Conservation (phyloP, 2,797 vertebrate species). For the Trachurus trachurus region DNA sequence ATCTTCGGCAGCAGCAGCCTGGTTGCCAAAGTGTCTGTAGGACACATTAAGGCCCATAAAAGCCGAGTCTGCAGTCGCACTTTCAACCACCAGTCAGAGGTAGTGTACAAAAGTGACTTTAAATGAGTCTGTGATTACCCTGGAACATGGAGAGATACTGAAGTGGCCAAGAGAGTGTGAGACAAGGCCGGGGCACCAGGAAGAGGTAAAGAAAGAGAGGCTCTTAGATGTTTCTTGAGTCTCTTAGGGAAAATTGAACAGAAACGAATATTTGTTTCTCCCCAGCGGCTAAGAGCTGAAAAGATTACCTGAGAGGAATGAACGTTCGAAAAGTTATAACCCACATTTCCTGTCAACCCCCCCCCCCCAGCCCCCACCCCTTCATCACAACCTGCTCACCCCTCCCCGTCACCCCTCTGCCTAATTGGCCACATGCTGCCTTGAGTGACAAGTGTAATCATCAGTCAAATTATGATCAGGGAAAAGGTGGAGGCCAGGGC, state of each 20-base stretch:
- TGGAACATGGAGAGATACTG: slow-evolving; percentile 76
- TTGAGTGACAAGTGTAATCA: slow-evolving; percentile 95
- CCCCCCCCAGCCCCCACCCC: neutral
- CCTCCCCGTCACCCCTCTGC: slow-evolving; percentile 67
- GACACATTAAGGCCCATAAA: slow-evolving; percentile 87
- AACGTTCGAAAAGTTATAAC: slow-evolving; percentile 59
- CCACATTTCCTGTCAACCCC: slow-evolving; percentile 39
- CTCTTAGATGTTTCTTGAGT: slow-evolving; percentile 56
- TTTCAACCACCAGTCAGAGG: slow-evolving; percentile 84
- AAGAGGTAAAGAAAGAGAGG: slow-evolving; percentile 47
- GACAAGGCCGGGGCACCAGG: slow-evolving; percentile 67
- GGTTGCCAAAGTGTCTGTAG: slow-evolving; percentile 84
- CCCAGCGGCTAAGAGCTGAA: slow-evolving; percentile 59
- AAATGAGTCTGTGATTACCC: slow-evolving; percentile 85
- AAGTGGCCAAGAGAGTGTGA: slow-evolving; percentile 79
- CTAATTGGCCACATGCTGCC: slow-evolving; percentile 90
- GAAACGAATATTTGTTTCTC: slow-evolving; percentile 72
- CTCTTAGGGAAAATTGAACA: slow-evolving; percentile 69
- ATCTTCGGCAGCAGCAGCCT: slow-evolving; percentile 69
- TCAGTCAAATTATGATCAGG: slow-evolving; percentile 92
- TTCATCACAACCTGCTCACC: slow-evolving; percentile 42
- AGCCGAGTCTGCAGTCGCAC: slow-evolving; percentile 78
- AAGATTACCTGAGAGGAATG: slow-evolving; percentile 59
- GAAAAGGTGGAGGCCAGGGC: slow-evolving; percentile 48
- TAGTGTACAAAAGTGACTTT: slow-evolving; percentile 86